A percentile compares a stretch with the other conserved stretches of the same genome.
Conservation (phyloP, 2,797 vertebrate genomes). For the Poeciliopsis paucimaculata region DNA sequence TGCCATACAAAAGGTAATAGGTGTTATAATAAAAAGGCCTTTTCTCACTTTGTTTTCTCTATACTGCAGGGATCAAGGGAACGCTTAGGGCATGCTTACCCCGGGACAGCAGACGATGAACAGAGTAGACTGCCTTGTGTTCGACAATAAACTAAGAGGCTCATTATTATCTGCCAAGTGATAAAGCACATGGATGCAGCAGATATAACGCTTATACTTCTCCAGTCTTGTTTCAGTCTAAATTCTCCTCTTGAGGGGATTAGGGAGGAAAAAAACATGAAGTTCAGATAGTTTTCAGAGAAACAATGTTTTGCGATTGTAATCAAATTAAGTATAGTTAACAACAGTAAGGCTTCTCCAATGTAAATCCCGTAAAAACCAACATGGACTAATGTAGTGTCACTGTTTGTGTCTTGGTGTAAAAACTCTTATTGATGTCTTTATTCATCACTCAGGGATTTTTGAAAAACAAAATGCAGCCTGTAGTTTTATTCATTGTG, state of each 20-base stretch:
- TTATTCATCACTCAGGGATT: not conserved
- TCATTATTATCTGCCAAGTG: constrained; percentile 71
- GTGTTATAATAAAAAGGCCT: constrained; percentile 39
- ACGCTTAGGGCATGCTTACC: constrained; percentile 54
- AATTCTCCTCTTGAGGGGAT: constrained; percentile 23
- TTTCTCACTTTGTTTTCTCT: constrained; percentile 51
- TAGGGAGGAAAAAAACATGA: constrained; percentile 36
- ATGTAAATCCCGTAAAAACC: not conserved
- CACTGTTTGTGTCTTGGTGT: not conserved
- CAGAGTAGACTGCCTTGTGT: constrained; percentile 63
- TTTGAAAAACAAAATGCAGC: not conserved
- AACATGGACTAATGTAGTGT: not conserved
- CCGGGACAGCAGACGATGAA: constrained; percentile 60
- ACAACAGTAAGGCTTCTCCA: not conserved
- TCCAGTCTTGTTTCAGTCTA: constrained; percentile 36
- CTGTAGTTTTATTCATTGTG: not conserved
- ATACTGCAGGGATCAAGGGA: constrained; percentile 45
- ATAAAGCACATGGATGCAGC: constrained; percentile 70
- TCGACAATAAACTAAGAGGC: constrained; percentile 67
- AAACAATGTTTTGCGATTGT: not conserved
- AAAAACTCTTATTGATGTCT: not conserved
- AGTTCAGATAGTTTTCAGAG: constrained; percentile 34
- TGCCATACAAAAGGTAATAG: constrained; percentile 49
- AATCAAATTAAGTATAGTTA: not conserved
- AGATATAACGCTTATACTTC: constrained; percentile 55